These are phyloP conservation scores for Chrysotoxum bicinctum DNA, from an alignment of 2,888 invertebrate species.

Conservation along the genomic window DNA sequence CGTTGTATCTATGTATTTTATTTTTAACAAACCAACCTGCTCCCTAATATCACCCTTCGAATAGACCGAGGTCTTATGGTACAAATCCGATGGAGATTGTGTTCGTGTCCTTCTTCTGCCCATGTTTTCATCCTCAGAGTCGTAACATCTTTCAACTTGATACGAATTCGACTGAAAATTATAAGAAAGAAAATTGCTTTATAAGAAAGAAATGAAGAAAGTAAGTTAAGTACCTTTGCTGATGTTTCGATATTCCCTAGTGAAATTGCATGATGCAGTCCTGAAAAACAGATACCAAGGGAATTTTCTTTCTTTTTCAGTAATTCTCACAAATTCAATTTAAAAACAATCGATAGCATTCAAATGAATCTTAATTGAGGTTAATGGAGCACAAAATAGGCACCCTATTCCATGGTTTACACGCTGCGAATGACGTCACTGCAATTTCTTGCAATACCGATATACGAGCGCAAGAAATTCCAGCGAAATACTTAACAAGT, in stretches of 20 bases:
- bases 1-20: background rate
- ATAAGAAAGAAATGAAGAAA: background rate
- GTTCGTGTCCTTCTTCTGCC: conserved; percentile 85
- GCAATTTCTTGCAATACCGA: conserved; percentile 55
- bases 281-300: conserved; percentile 74
- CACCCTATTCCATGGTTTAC: conserved; percentile 22
- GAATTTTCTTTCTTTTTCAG: background rate
- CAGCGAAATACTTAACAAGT: conserved; percentile 18
- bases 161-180: conserved; percentile 76
- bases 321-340: conserved; percentile 36
- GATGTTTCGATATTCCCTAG: conserved; percentile 81
- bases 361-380: conserved; percentile 68
- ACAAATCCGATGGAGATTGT: conserved; percentile 82
- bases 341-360: conserved; percentile 66
- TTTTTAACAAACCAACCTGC: conserved; percentile 82
- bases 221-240: conserved; percentile 76
- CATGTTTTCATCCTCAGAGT: conserved; percentile 91
- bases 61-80: conserved; percentile 84
- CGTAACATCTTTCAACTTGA: conserved; percentile 85
- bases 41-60: conserved; percentile 93
- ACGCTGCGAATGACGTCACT: conserved; percentile 67
- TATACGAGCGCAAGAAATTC: conserved; percentile 16
- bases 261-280: conserved; percentile 81
- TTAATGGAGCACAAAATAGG: conserved; percentile 70
- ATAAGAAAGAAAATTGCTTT: background rate